These are phyloP conservation scores for Drosophila neocordata DNA, from an alignment of 1,140 invertebrate genomes.

Conservation along the genomic window DNA sequence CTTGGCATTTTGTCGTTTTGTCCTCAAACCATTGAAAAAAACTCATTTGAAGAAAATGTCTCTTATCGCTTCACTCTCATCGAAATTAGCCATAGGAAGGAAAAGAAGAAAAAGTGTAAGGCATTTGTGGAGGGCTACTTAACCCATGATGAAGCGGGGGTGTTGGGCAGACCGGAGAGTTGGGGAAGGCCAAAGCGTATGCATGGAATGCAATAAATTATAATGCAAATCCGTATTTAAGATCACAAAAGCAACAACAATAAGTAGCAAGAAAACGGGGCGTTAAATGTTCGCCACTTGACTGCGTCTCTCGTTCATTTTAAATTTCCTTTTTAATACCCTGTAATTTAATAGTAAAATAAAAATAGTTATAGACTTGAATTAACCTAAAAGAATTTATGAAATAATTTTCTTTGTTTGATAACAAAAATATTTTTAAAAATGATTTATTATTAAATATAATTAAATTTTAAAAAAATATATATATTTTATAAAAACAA, in stretches of 20 bases:
- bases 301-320: slow-evolving; percentile 35
- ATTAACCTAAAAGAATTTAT: too few species aligned
- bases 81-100: slow-evolving; percentile 63
- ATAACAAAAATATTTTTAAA: too few species aligned
- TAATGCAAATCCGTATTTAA: slow-evolving; percentile 67
- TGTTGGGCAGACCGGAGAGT: background rate
- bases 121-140: slow-evolving; percentile 1
- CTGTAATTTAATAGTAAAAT: background rate
- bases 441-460: too few species aligned
- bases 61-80: slow-evolving; percentile 53
- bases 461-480: too few species aligned
- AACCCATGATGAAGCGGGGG: background rate
- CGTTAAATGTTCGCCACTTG: slow-evolving; percentile 63
- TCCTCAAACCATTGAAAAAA: slow-evolving; percentile 22
- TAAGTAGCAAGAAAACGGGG: slow-evolving; percentile 32
- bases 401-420: too few species aligned
- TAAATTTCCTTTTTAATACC: background rate
- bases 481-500: too few species aligned
- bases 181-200: slow-evolving; percentile 42
- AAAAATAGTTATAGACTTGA: too few species aligned
- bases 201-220: slow-evolving; percentile 74
- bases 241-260: slow-evolving; percentile 69
- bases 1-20: background rate
- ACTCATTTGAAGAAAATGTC: slow-evolving; percentile 62
- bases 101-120: slow-evolving; percentile 8